A percentile compares a stretch with the other conserved stretches of the same genome.
Evolutionary conservation across 2,113 vertebrate genomes (phyloP).

Genomic region (Macheiramphus alcinus): DNA sequence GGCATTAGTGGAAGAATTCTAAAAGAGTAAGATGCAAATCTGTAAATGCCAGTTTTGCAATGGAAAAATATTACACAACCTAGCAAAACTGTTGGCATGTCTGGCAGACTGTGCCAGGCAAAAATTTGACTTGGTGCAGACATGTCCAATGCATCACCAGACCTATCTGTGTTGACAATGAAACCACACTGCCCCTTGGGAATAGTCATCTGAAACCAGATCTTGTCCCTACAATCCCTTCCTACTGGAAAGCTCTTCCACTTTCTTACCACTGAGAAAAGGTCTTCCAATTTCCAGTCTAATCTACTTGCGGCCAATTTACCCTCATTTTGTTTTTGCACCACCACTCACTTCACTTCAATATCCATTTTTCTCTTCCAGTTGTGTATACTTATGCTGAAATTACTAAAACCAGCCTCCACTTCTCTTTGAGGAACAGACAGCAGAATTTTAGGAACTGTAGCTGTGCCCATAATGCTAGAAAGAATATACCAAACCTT

Average conservation of each 20-base stretch:
- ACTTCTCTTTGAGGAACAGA: not conserved
- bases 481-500: not conserved
- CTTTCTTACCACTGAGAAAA: not conserved
- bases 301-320: not conserved
- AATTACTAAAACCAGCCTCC: not conserved
- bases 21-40: not conserved
- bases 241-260: not conserved
- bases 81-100: not conserved
- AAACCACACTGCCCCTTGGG: not conserved
- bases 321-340: not conserved
- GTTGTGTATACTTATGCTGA: not conserved
- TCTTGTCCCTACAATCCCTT: not conserved
- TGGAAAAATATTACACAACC: not conserved
- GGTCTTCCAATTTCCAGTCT: not conserved
- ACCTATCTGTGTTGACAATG: not conserved
- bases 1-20: conserved; percentile 79
- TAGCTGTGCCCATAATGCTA: not conserved
- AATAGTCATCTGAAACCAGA: not conserved
- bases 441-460: not conserved
- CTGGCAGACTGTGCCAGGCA: not conserved
- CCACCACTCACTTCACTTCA: not conserved
- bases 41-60: not conserved
- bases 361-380: not conserved
- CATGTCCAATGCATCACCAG: not conserved
- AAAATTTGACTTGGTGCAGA: not conserved